phyloP scores from a whole-genome alignment of 2,113 vertebrate genomes.

The Rhea pennata region DNA sequence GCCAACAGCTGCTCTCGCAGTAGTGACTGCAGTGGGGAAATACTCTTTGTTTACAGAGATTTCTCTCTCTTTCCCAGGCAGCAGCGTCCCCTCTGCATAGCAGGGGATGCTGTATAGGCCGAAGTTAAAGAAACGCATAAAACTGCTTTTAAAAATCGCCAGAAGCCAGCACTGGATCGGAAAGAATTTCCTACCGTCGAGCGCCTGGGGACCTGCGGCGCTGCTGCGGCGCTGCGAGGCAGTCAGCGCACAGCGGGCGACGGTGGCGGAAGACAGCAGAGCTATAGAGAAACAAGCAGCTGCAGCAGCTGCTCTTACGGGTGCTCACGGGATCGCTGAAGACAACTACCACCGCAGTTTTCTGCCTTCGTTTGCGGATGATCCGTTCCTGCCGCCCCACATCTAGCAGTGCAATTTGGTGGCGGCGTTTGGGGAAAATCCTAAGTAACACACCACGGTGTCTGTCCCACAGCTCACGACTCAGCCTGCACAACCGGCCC shows the following conservation, averaged over 20 bases:
- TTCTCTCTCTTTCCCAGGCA: background rate
- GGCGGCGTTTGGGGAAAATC: background rate
- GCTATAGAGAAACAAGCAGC: background rate
- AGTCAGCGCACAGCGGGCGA: rapidly evolving
- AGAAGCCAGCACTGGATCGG: background rate
- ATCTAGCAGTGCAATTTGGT: rapidly evolving
- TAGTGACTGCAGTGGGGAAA: rapidly evolving
- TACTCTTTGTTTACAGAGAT: background rate
- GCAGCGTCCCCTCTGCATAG: background rate
- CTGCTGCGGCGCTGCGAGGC: rapidly evolving
- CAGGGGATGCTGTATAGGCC: background rate
- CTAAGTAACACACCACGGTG: rapidly evolving
- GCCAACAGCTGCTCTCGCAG: background rate
- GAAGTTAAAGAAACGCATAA: background rate
- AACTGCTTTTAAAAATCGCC: background rate
- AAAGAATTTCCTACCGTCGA: background rate
- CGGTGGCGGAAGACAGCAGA: background rate
- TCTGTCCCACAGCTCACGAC: background rate
- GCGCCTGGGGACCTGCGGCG: background rate
- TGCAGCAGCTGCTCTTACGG: background rate
- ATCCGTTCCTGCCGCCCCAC: background rate
- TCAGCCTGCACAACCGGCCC: rapidly evolving
- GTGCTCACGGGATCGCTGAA: rapidly evolving
- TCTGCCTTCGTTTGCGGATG: background rate
- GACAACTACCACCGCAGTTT: background rate